Evolutionary conservation across 2,113 vertebrate species (phyloP).

Genomic region (Eretmodus cyanostictus): DNA sequence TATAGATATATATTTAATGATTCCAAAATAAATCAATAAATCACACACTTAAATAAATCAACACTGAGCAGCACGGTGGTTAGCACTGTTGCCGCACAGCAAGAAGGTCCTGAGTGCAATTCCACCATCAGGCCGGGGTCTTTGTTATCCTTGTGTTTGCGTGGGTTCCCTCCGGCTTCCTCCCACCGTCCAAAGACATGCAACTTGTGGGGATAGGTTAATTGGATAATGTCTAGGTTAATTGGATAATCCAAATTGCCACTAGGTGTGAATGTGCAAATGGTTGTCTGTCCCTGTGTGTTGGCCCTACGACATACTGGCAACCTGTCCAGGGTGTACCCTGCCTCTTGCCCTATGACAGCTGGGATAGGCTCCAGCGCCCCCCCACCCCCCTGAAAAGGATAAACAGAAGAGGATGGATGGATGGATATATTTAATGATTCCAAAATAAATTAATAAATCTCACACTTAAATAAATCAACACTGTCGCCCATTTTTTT

Average conservation of each 20-base stretch:
- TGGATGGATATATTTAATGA: neutral
- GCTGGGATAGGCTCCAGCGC: neutral
- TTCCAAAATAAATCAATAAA: neutral
- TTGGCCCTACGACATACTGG: no score
- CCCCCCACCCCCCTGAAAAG: fast-evolving
- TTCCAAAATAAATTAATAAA: neutral
- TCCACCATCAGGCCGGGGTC: neutral
- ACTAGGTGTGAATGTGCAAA: fast-evolving
- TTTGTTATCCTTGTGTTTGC: neutral
- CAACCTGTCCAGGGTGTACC: fast-evolving
- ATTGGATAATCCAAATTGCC: neutral
- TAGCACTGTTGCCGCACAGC: fast-evolving
- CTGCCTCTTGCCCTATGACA: neutral
- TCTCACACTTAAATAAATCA: neutral
- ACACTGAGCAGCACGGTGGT: neutral
- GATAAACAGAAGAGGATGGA: fast-evolving
- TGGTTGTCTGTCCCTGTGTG: fast-evolving
- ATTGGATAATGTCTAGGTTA: neutral
- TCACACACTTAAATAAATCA: neutral
- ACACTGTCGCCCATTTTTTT: fast-evolving
- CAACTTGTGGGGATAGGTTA: neutral
- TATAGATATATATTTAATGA: neutral
- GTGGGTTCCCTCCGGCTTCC: neutral
- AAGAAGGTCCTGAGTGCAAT: neutral
- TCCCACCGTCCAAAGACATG: neutral